A percentile compares a stretch with the other conserved stretches of the same genome.
Conservation (phyloP, 2,888 invertebrate genomes). For the Lithophane semibrunnea region DNA sequence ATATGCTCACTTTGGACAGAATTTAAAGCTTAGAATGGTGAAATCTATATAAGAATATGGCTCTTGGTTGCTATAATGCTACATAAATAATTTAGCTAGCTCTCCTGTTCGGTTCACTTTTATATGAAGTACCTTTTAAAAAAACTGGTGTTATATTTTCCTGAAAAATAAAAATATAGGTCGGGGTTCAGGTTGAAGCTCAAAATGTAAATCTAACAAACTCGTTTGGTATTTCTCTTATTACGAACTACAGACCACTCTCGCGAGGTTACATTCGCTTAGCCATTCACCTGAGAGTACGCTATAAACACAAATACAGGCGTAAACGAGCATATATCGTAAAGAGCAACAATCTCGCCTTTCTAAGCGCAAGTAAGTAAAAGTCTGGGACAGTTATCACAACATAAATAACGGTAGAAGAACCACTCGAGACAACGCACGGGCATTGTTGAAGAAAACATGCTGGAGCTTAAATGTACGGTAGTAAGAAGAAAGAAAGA, state of each 20-base stretch:
- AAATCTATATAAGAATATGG: neutral
- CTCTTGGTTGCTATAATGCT: neutral
- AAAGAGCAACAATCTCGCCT: slow-evolving; percentile 58
- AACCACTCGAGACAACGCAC: neutral
- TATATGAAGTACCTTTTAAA: neutral
- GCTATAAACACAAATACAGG: slow-evolving; percentile 45
- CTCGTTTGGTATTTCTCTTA: neutral
- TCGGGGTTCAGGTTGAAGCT: neutral
- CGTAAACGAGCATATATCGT: slow-evolving; percentile 58
- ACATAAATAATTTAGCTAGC: neutral
- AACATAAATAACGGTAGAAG: slow-evolving; percentile 20
- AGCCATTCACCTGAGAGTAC: slow-evolving; percentile 46
- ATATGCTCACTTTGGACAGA: neutral
- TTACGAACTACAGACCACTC: slow-evolving; percentile 20
- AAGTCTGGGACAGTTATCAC: slow-evolving; percentile 53
- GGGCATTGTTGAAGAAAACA: neutral
- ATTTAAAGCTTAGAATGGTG: neutral
- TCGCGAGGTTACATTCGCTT: slow-evolving; percentile 39
- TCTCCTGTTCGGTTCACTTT: neutral
- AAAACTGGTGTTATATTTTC: neutral
- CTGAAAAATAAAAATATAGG: neutral
- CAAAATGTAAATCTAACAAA: neutral
- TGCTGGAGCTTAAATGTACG: neutral
- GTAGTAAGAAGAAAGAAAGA: too few species aligned
- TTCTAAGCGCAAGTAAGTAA: slow-evolving; percentile 64